phyloP scores from a whole-genome alignment of 2,113 vertebrate species.

The Anas platyrhynchos region DNA sequence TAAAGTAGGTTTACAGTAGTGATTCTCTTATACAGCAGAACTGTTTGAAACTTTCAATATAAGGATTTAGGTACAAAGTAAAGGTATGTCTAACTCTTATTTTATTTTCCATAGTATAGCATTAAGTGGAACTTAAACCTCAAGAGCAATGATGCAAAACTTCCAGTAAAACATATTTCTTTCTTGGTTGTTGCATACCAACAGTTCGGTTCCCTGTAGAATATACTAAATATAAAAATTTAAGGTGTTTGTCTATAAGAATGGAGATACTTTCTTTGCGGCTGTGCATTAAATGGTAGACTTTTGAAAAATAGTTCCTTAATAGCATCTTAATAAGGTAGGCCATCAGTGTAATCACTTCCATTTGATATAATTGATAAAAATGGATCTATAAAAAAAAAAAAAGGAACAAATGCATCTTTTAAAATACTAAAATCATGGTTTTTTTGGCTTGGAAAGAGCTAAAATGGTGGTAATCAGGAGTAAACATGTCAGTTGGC shows the following conservation, averaged over 20 bases:
- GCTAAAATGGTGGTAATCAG: background rate
- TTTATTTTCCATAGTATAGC: background rate
- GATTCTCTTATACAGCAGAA: background rate
- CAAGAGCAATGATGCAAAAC: background rate
- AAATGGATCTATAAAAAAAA: background rate
- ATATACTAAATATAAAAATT: slow-evolving; percentile 16
- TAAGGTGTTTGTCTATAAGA: slow-evolving; percentile 28
- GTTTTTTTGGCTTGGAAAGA: background rate
- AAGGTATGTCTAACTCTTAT: background rate
- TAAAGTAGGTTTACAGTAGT: background rate
- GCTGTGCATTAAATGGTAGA: background rate
- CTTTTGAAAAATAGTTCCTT: slow-evolving; percentile 4
- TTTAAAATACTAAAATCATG: background rate
- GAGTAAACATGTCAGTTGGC: background rate
- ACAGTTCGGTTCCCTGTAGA: slow-evolving; percentile 8
- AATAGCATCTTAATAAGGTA: slow-evolving; percentile 21
- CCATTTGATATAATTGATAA: slow-evolving; percentile 33
- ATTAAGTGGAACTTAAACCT: background rate
- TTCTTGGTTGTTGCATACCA: background rate
- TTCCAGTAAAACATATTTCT: slow-evolving; percentile 5
- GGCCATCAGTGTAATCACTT: slow-evolving; percentile 32
- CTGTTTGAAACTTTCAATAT: background rate
- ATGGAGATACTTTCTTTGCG: slow-evolving; percentile 27
- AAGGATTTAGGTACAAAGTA: background rate
- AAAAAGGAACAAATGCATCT: background rate